A percentile compares a stretch with the other conserved stretches of the same genome.
Conservation (phyloP, 2,888 invertebrate genomes). For the Coecobrya sp. region DNA sequence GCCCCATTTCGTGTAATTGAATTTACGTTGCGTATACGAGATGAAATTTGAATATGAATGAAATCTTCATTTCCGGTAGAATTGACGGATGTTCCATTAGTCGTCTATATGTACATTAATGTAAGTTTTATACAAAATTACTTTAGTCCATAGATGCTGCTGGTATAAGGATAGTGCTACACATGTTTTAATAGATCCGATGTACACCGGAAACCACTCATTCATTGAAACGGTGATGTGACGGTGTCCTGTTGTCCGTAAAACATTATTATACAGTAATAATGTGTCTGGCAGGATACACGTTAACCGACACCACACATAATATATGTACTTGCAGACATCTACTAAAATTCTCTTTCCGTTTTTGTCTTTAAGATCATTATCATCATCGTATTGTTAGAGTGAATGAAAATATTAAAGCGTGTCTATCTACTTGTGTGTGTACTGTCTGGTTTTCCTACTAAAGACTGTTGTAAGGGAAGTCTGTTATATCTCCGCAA, state of each 20-base stretch:
- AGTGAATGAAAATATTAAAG: neutral
- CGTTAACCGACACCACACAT: neutral
- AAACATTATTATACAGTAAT: neutral
- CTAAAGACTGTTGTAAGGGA: neutral
- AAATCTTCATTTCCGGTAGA: neutral
- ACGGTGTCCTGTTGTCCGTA: neutral
- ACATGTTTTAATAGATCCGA: neutral
- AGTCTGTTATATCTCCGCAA: constrained; percentile 51
- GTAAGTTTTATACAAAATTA: too few relatives aligned
- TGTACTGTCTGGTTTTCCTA: neutral
- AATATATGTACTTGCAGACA: neutral
- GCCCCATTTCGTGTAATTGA: neutral
- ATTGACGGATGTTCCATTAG: neutral
- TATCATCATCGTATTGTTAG: constrained; percentile 22
- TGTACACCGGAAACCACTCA: neutral
- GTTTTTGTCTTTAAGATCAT: constrained; percentile 14
- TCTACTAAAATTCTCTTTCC: neutral
- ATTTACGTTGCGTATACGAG: neutral
- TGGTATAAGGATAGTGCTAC: neutral
- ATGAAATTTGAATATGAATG: constrained; percentile 6
- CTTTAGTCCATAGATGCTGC: too few relatives aligned
- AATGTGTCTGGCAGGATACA: neutral
- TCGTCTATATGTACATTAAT: too few relatives aligned
- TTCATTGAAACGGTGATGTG: neutral
- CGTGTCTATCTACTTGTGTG: neutral